Base-by-base conservation (phyloP, 2,113 vertebrate species). In the Macrotis lagotis region DNA sequence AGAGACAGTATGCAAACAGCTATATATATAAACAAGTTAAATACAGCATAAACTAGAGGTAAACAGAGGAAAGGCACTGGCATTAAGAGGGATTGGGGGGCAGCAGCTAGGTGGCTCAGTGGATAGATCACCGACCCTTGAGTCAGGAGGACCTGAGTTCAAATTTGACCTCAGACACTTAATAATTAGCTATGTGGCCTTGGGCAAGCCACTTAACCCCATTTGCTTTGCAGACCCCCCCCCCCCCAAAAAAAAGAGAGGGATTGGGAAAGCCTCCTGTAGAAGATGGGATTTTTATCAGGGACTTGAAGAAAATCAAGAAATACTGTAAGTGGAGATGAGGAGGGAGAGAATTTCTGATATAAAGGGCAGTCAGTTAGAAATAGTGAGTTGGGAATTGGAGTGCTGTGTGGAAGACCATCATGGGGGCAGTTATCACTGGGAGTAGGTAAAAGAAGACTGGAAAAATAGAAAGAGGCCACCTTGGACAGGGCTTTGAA, bases 331-430 rank as follows among this genome's bases (percentile, higher is more conserved):
- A 47, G 50, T 91, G 44, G 88, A 48, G 50, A 44, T 88, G 24
- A 25, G 91, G 24, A 25, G 55, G 91, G 48, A 31, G 48, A 92
- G 53, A 53, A 91, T 83, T 93, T 91, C 66, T 89, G 94, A 49
- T 49, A 92, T 44, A 94, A 12, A 66, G 11, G 31, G 14, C 10
- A 11, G 26, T 59, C 53, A 66, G 59, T 16, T 66, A 37, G 37
- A 66, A 66, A 12, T 37, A 91, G 53, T 91, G 49, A 47, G 50
- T 91, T 92, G 90, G 25, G 31, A 92, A 88, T 50, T 92, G 66
- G 50, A 92, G 25, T 59, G 90, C 59, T 92, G 59, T 91, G 89
- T 48, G 25, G 14, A 37, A 88, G 26, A 16, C 48, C 89, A 91
- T 89, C 90, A 37, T 14, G 31, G 28, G 16, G 9, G 55, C 26